Evolutionary conservation across 53 echinoderm and acorn worm genomes (phyloP).

Genomic region (Holothuria leucospilota): DNA sequence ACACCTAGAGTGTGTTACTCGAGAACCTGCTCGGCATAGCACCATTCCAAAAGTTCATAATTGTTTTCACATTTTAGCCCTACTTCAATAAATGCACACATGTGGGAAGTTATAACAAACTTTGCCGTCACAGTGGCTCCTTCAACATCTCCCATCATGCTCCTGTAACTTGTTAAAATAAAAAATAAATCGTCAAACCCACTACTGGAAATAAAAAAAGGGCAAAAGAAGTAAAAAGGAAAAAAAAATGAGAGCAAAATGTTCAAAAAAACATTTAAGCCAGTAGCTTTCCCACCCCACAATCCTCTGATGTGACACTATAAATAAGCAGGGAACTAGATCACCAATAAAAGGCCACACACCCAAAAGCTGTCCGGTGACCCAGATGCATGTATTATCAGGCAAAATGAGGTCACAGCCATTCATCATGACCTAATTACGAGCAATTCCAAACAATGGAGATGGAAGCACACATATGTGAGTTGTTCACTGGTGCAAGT

Average conservation of each 20-base stretch:
- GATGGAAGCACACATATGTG: slow-evolving; percentile 5
- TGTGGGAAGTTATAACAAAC: slow-evolving; percentile 21
- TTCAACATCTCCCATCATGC: slow-evolving; percentile 11
- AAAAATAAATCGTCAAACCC: background rate
- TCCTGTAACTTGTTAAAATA: slow-evolving; percentile 30
- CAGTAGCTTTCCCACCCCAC: slow-evolving; percentile 47
- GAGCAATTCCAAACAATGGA: slow-evolving; percentile 51
- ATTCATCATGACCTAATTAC: slow-evolving; percentile 59
- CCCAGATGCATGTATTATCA: slow-evolving; percentile 57
- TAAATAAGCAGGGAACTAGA: slow-evolving; percentile 41
- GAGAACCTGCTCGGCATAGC: slow-evolving; percentile 17
- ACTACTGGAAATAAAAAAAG: slow-evolving; percentile 4
- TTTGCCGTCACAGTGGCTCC: slow-evolving; percentile 29
- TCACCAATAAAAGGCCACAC: slow-evolving; percentile 51
- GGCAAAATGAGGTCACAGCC: slow-evolving; percentile 44
- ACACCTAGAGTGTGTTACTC: slow-evolving; percentile 13
- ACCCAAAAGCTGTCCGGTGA: slow-evolving; percentile 53
- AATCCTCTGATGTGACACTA: slow-evolving; percentile 27
- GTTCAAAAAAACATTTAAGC: slow-evolving; percentile 46
- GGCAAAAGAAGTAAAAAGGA: background rate
- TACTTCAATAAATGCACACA: slow-evolving; percentile 31
- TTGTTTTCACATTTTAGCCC: slow-evolving; percentile 34
- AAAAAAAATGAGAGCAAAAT: slow-evolving; percentile 6
- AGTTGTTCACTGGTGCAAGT: slow-evolving; percentile 15
- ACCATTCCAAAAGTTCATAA: slow-evolving; percentile 6